Conservation (phyloP, 2,113 vertebrate species). For the Atlantisia rogersi region DNA sequence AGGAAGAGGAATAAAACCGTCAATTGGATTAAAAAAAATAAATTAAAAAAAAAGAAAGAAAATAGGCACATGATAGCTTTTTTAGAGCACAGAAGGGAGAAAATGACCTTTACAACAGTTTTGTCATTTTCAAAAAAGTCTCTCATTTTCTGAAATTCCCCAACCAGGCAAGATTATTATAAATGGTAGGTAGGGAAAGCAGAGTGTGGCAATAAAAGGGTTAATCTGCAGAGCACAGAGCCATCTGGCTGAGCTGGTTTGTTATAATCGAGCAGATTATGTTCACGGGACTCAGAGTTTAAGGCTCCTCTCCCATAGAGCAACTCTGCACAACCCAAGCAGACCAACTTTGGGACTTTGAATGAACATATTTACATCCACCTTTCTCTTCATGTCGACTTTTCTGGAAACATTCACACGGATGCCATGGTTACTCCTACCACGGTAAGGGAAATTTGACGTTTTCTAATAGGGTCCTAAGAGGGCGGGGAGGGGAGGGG, state of each 20-base stretch:
- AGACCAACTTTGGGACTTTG: constrained; percentile 81
- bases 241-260: constrained; percentile 87
- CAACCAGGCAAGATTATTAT: not conserved
- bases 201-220: constrained; percentile 71
- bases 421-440: constrained; percentile 99
- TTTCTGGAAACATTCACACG: constrained; percentile 89
- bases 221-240: constrained; percentile 79
- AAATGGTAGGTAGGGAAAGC: constrained; percentile 25
- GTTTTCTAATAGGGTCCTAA: constrained; percentile 43
- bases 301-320: constrained; percentile 78
- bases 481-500: not conserved
- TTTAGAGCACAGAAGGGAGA: not conserved
- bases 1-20: not conserved
- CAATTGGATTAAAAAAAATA: not conserved
- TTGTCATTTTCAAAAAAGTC: not conserved
- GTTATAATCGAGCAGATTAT: constrained; percentile 86
- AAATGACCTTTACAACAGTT: fast-evolving
- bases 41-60: not conserved
- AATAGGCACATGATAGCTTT: not conserved
- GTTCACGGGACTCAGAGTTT: constrained; percentile 82
- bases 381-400: constrained; percentile 97
- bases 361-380: constrained; percentile 84
- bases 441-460: constrained; percentile 87
- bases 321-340: constrained; percentile 75
- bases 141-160: not conserved